Percentiles rank a stretch among this genome's conserved stretches.
phyloP scores from a whole-genome alignment of 2,113 vertebrate species.

The Dasyurus viverrinus region DNA sequence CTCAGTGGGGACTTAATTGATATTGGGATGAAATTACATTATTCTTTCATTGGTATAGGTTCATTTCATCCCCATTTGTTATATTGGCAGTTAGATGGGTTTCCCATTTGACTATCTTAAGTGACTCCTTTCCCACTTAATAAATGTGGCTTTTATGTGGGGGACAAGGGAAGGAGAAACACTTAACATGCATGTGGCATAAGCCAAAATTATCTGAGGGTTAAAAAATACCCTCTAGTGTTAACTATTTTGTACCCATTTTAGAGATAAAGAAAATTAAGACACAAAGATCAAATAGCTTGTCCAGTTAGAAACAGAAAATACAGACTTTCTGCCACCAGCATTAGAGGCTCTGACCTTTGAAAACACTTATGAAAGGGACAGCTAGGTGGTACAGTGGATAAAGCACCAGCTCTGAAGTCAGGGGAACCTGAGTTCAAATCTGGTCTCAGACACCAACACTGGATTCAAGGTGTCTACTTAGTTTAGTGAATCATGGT shows the following conservation, averaged over 20 bases:
- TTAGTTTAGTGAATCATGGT: background rate
- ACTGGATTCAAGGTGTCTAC: background rate
- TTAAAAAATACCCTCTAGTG: constrained; percentile 2
- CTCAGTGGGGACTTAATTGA: background rate
- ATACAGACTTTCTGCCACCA: background rate
- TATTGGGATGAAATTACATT: constrained; percentile 28
- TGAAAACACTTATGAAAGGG: background rate
- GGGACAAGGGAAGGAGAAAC: background rate
- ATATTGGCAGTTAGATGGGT: constrained; percentile 18
- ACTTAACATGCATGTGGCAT: background rate
- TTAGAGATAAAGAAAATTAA: background rate
- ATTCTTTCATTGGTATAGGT: constrained; percentile 45
- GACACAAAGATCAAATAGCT: background rate
- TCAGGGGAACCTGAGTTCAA: too few species aligned
- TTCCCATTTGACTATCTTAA: background rate
- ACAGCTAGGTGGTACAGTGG: too few species aligned
- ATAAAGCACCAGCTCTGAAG: too few species aligned
- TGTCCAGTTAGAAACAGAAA: constrained; percentile 3
- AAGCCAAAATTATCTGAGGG: background rate
- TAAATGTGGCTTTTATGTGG: background rate
- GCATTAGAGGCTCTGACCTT: background rate
- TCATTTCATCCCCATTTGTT: constrained; percentile 3
- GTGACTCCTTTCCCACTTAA: constrained; percentile 28
- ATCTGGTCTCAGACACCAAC: too few species aligned
- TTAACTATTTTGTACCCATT: constrained; percentile 11